Percentiles rank a stretch among this genome's conserved stretches.
Conservation (phyloP, 2,113 vertebrate species). For the Dipodomys ordii region DNA sequence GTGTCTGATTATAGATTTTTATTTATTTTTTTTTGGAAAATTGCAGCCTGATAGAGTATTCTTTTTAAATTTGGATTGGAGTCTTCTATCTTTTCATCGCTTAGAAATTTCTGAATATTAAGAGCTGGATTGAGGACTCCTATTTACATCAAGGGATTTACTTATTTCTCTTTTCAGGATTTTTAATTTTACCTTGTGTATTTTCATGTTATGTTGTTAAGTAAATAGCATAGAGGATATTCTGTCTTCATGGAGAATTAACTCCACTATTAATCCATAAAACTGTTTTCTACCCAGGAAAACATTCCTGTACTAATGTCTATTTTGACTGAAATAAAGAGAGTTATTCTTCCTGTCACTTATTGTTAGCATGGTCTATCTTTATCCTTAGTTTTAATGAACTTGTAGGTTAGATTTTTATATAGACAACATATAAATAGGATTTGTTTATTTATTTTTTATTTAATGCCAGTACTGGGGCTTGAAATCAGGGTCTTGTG, state of each 20-base stretch:
- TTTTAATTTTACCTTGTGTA: background rate
- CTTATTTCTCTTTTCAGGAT: background rate
- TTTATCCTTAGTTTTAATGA: slow-evolving; percentile 23
- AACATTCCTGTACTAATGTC: background rate
- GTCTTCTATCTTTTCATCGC: background rate
- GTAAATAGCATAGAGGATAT: too few species aligned
- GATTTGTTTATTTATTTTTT: background rate
- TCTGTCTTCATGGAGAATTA: background rate
- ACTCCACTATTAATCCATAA: background rate
- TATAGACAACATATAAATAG: background rate
- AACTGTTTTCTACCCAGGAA: background rate
- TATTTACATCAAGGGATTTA: background rate
- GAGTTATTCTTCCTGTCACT: background rate
- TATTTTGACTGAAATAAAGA: background rate
- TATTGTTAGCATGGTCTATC: background rate
- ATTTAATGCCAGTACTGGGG: too few species aligned
- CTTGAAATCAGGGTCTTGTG: too few species aligned
- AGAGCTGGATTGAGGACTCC: too few species aligned
- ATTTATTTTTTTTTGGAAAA: background rate
- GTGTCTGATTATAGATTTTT: background rate
- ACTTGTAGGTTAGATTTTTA: background rate
- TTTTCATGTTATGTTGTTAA: background rate
- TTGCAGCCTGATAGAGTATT: background rate
- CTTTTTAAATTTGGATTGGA: background rate
- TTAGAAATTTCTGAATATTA: background rate